A percentile compares a stretch with the other conserved stretches of the same genome.
Conservation (phyloP, 2,113 vertebrate species). For the Lutjanus erythropterus region DNA sequence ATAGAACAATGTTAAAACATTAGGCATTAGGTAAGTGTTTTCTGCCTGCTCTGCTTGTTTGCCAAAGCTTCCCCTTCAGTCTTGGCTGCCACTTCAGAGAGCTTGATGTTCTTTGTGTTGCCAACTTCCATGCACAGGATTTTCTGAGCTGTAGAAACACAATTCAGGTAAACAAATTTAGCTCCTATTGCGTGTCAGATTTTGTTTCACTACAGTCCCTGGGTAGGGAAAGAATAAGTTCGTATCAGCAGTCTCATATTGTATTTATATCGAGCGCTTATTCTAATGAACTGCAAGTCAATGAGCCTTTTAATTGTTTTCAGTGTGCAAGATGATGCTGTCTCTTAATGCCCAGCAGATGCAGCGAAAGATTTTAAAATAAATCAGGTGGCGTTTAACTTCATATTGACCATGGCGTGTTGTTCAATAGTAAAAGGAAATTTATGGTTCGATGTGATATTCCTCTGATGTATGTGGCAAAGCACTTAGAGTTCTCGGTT, state of each 20-base stretch:
- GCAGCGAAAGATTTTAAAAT: conserved; percentile 12
- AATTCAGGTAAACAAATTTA: conserved; percentile 58
- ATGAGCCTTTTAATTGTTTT: conserved; percentile 71
- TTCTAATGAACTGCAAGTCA: conserved; percentile 61
- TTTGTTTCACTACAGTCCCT: conserved; percentile 29
- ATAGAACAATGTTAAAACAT: conserved; percentile 61
- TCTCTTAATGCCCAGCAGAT: conserved; percentile 4
- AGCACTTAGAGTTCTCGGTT: conserved; percentile 13
- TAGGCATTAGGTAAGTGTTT: conserved; percentile 72
- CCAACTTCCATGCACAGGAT: conserved; percentile 38
- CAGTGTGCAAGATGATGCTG: conserved; percentile 29
- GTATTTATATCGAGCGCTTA: conserved; percentile 55
- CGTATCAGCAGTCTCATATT: conserved; percentile 38
- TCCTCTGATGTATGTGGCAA: neutral
- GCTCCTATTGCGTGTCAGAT: conserved; percentile 18
- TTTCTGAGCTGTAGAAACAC: conserved; percentile 47
- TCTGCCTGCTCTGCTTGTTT: conserved; percentile 54
- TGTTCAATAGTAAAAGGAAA: neutral
- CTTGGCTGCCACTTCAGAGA: conserved; percentile 60
- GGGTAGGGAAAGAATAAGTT: neutral
- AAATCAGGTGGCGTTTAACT: conserved; percentile 10
- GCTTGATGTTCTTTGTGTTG: conserved; percentile 40
- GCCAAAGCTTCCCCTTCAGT: conserved; percentile 60
- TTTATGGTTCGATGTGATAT: neutral
- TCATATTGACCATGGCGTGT: neutral